A percentile compares a stretch with the other conserved stretches of the same genome.
Evolutionary conservation across 2,888 invertebrate genomes (phyloP).

Genomic region (Autographa gamma): DNA sequence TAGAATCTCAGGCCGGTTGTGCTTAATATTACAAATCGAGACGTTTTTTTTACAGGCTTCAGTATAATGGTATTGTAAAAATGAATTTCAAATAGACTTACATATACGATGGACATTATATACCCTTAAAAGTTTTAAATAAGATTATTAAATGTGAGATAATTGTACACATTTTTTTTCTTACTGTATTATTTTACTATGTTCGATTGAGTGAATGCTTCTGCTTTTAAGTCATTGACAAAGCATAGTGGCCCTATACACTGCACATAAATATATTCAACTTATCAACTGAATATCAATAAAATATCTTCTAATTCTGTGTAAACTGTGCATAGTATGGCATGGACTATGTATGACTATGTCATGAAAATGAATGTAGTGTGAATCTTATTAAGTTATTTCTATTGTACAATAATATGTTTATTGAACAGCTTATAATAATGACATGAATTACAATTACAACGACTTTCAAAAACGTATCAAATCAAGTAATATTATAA

Average conservation of each 20-base stretch:
- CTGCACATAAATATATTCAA: no score
- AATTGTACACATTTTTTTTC: conserved; percentile 23
- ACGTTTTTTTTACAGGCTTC: conserved; percentile 34
- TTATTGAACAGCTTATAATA: conserved; percentile 24
- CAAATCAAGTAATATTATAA: conserved; percentile 71
- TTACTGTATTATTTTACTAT: conserved; percentile 27
- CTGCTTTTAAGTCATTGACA: conserved; percentile 7
- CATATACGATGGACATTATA: conserved; percentile 15
- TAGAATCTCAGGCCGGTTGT: conserved; percentile 52
- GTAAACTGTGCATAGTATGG: no score
- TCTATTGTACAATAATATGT: not conserved
- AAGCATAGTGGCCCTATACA: not conserved
- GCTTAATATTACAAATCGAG: conserved; percentile 41
- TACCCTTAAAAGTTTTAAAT: conserved; percentile 25
- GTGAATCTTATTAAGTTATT: not conserved
- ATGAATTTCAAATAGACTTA: conserved; percentile 19
- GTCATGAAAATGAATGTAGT: no score
- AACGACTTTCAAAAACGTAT: conserved; percentile 73
- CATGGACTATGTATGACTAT: no score
- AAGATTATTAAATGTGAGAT: conserved; percentile 42
- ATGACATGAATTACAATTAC: conserved; percentile 55
- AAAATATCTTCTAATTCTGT: no score
- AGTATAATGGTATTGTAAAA: conserved; percentile 30
- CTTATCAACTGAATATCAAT: no score
- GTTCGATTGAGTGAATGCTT: conserved; percentile 18